Evolutionary conservation across 2,888 invertebrate genomes (phyloP), one percentile per base, ranked within the genome.

Genomic region (Plebejus anna): DNA sequence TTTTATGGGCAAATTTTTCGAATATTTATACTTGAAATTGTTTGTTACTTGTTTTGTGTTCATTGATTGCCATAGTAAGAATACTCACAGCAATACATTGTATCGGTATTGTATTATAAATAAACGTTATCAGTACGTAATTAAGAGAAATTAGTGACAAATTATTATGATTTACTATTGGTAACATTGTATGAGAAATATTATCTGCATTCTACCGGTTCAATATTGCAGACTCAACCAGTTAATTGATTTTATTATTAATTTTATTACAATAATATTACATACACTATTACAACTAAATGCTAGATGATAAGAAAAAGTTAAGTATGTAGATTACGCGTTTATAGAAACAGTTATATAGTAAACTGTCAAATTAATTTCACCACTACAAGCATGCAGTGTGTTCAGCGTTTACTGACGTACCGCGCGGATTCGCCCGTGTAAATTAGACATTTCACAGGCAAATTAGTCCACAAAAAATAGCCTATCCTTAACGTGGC

Each of bases 21-120:
- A 61, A 22, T 66, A 66, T 9, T 32, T 66, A 66, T 36, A 66
- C 66, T 32, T 36, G 13, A 36, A 66, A 66, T 66, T 66, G 66
- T 1, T 66, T 66, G 66, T 66, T 13, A 28, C 61, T 66, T 28
- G 6, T 59, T 61, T 36, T 32, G 66, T 66, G 13, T 32, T 32
- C 13, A 32, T 66, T 0, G 32, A 51, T 73, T 73, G 73, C 73
- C 73, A 73, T 73, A 36, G n/a, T 55, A 73, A 73, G 32, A 73
- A 73, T 73, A 73, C 73, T 73, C 73, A 55, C 32, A 22, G 22
- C 42, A 47, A 47, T 42, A n/a, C 22, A 22, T 71, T 36, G 72
- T 22, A 72, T 42, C 28, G 47, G 22, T 5, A 66, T 36, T 36
- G 13, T 13, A 66, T 28, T 28, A 66, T 66, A 28, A 66, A 2